Percentiles rank a stretch among this genome's conserved stretches.
Evolutionary conservation across 2,113 vertebrate species (phyloP).

Genomic region (Indicator indicator): DNA sequence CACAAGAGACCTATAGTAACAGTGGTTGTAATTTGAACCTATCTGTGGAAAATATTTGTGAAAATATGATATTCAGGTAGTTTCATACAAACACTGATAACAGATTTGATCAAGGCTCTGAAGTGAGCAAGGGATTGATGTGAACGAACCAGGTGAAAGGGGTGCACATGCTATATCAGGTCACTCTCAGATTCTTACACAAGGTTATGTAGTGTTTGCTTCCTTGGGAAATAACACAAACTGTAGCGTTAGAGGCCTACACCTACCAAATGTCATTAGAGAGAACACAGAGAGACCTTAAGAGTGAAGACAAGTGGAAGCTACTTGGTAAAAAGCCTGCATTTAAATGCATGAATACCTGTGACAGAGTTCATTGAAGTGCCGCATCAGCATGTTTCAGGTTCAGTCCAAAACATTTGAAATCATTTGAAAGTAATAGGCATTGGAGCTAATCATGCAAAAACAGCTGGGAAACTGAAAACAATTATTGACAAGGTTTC

Average conservation of each 20-base stretch:
- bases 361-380: neutral
- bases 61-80: neutral
- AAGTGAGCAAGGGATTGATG: neutral
- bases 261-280: neutral
- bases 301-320: neutral
- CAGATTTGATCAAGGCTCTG: neutral
- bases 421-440: neutral
- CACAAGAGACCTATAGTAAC: neutral
- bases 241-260: neutral
- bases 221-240: neutral
- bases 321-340: neutral
- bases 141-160: neutral
- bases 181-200: neutral
- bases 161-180: rapidly evolving
- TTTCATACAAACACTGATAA: neutral
- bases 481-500: neutral
- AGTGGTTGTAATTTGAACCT: neutral
- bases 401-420: neutral
- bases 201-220: neutral
- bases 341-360: neutral
- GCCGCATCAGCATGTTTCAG: neutral
- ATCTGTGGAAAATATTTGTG: neutral
- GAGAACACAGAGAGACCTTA: neutral
- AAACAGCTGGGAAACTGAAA: neutral
- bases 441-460: neutral